Conservation (phyloP, 2,797 vertebrate genomes). For the Platyrinchus mystaceus region DNA sequence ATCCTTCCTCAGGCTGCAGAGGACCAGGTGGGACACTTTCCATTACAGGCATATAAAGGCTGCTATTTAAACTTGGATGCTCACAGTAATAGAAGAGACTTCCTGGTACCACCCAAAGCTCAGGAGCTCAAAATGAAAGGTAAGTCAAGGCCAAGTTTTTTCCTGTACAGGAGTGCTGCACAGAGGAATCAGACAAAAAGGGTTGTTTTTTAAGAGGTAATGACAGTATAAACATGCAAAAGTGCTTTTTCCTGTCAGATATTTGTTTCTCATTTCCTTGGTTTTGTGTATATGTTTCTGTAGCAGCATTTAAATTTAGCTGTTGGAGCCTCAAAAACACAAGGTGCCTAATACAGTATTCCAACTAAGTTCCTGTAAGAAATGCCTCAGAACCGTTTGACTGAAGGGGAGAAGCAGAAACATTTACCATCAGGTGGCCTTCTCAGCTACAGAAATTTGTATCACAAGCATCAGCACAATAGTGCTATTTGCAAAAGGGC, state of each 20-base stretch:
- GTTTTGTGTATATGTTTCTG: background rate
- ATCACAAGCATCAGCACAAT: background rate
- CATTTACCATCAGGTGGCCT: conserved; percentile 32
- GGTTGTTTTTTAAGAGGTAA: background rate
- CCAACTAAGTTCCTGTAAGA: background rate
- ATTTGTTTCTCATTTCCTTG: conserved; percentile 7
- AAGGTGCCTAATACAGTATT: background rate
- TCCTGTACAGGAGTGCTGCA: background rate
- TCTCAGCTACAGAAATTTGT: conserved; percentile 13
- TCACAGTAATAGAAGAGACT: background rate
- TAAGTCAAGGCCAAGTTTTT: background rate
- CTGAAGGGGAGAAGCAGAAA: conserved; percentile 17
- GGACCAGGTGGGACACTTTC: background rate
- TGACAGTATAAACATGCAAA: background rate
- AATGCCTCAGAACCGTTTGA: background rate
- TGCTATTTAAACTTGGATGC: background rate
- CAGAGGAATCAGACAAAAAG: background rate
- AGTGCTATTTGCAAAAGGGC: background rate
- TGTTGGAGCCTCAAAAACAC: conserved; percentile 5
- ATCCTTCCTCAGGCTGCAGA: background rate
- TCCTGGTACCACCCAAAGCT: background rate
- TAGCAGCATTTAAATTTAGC: background rate
- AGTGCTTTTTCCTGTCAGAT: background rate
- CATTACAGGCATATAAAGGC: background rate
- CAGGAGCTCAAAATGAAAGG: background rate